These are phyloP conservation scores for Echinops telfairi DNA, from an alignment of 2,113 vertebrate genomes.

Conservation along the genomic window DNA sequence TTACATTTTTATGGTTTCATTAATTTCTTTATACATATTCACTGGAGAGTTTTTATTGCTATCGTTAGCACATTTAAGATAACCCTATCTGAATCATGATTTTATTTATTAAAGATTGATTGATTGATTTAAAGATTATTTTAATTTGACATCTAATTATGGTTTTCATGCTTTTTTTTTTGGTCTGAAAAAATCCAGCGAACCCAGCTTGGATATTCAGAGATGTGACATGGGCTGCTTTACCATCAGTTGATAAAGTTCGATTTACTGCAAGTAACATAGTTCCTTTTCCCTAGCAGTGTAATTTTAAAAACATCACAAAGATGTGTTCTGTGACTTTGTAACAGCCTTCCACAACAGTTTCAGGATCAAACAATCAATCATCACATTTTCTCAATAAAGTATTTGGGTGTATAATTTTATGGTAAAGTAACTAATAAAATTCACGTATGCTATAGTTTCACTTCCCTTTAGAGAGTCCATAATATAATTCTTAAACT, in stretches of 20 bases:
- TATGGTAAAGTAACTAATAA: conserved; percentile 59
- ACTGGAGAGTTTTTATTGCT: not conserved
- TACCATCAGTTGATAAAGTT: conserved; percentile 31
- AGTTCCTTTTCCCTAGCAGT: conserved; percentile 34
- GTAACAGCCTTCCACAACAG: conserved; percentile 39
- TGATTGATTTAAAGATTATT: not conserved
- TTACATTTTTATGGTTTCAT: not conserved
- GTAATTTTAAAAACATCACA: conserved; percentile 58
- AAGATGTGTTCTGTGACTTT: conserved; percentile 34
- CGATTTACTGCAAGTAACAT: conserved; percentile 1
- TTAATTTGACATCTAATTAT: conserved; percentile 57
- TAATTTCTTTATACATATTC: conserved; percentile 14
- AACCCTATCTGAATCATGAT: not conserved
- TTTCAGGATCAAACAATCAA: conserved; percentile 68
- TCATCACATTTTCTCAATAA: conserved; percentile 50
- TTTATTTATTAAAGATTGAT: no score
- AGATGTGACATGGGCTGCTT: not conserved
- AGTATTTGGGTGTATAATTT: conserved; percentile 51
- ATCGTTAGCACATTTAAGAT: not conserved
- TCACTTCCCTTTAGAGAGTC: conserved; percentile 55
- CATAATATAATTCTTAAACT: conserved; percentile 64
- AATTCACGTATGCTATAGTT: conserved; percentile 43
- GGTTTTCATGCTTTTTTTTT: conserved; percentile 17
- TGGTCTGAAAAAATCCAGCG: conserved; percentile 52
- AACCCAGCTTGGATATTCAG: not conserved